Percentiles rank a stretch among this genome's conserved stretches.
Evolutionary conservation across 2,797 vertebrate species (phyloP).

Genomic region (Calcarius lapponicus): DNA sequence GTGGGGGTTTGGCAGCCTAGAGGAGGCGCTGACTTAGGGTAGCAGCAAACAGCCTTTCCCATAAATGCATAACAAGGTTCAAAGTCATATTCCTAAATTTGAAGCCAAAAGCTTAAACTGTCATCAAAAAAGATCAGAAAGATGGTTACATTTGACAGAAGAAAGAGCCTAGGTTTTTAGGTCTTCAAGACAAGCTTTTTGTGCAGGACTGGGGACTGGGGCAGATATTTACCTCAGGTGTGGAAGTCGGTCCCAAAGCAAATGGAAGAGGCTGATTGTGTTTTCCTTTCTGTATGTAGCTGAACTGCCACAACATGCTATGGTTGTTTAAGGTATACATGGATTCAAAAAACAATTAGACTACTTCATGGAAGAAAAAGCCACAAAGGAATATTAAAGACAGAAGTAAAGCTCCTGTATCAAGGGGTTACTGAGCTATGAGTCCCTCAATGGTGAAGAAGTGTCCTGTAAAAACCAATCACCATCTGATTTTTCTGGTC

Average conservation of each 20-base stretch:
- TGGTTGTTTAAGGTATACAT: not conserved
- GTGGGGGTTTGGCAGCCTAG: not conserved
- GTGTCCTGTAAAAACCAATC: not conserved
- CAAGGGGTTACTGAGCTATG: not conserved
- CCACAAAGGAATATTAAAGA: not conserved
- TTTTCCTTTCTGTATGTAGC: not conserved
- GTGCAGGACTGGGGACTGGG: not conserved
- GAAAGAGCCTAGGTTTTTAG: not conserved
- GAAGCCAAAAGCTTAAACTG: not conserved
- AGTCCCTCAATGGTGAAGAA: not conserved
- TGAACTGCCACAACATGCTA: not conserved
- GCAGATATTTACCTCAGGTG: not conserved
- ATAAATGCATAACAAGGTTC: not conserved
- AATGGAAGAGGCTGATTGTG: not conserved
- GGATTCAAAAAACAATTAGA: not conserved
- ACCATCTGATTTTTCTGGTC: not conserved
- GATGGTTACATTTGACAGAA: not conserved
- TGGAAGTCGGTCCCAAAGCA: not conserved
- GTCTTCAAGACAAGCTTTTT: not conserved
- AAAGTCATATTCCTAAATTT: not conserved
- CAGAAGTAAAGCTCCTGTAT: not conserved
- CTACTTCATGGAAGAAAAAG: not conserved
- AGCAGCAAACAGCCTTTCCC: not conserved
- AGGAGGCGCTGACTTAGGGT: not conserved
- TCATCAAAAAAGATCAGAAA: not conserved